Evolutionary conservation across 2,797 vertebrate genomes (phyloP).

Genomic region (Macropus fuliginosus): DNA sequence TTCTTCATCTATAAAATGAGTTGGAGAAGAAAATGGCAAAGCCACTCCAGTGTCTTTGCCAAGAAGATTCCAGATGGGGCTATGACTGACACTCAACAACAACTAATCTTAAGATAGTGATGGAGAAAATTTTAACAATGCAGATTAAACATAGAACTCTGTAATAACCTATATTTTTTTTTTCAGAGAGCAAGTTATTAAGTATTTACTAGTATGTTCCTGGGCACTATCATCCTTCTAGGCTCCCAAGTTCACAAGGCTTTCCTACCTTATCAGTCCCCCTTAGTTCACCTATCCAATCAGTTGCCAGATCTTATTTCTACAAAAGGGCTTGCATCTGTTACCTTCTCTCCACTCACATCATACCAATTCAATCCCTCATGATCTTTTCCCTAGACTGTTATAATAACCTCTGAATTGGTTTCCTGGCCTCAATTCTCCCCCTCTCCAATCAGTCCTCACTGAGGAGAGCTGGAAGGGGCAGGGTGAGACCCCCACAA

Average conservation of each 20-base stretch:
- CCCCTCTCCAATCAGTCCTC: neutral
- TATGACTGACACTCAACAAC: neutral
- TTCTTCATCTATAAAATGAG: neutral
- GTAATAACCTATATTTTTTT: neutral
- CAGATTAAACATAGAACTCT: neutral
- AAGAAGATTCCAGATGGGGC: neutral
- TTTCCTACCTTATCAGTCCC: too few relatives aligned
- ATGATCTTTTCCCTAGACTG: neutral
- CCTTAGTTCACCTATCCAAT: neutral
- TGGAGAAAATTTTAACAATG: neutral
- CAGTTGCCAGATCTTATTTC: neutral
- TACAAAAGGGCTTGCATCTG: neutral
- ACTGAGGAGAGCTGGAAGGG: too few relatives aligned
- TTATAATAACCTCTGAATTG: neutral
- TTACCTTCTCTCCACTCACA: neutral
- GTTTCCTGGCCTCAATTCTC: neutral
- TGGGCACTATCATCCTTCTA: neutral
- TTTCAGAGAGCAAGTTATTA: neutral
- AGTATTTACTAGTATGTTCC: neutral
- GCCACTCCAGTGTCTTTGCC: neutral
- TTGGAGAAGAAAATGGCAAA: neutral
- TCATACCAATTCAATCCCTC: neutral
- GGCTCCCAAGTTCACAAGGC: neutral
- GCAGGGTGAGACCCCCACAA: too few relatives aligned
- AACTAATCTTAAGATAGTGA: neutral